These are phyloP conservation scores for Hippoglossus hippoglossus DNA, from an alignment of 2,797 vertebrate genomes.

Conservation along the genomic window DNA sequence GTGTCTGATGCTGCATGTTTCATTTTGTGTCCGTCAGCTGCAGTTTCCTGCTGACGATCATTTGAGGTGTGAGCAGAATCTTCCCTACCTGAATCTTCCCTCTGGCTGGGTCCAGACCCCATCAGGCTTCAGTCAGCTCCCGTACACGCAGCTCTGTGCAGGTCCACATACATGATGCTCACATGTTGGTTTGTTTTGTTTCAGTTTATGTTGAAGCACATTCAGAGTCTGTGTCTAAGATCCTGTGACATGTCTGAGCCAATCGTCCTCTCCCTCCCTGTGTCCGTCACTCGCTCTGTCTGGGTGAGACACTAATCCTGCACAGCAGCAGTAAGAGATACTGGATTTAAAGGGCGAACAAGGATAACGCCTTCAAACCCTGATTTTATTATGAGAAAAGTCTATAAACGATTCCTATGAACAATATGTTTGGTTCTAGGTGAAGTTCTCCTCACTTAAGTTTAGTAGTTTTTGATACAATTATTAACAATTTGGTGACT, in stretches of 20 bases:
- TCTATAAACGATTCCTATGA: too few relatives aligned
- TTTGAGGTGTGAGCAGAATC: not conserved
- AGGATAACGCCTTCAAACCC: not conserved
- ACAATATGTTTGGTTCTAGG: too few relatives aligned
- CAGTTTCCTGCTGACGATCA: too few relatives aligned
- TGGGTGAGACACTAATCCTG: slow-evolving; percentile 56
- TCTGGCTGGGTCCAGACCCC: slow-evolving; percentile 80
- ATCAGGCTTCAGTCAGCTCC: slow-evolving; percentile 65
- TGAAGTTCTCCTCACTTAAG: too few relatives aligned
- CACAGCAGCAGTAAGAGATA: slow-evolving; percentile 2
- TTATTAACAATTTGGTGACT: not conserved
- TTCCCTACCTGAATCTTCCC: slow-evolving; percentile 70
- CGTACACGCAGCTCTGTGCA: slow-evolving; percentile 9
- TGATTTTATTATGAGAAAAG: not conserved
- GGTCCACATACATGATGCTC: slow-evolving; percentile 15
- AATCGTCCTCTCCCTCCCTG: not conserved
- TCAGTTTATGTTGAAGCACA: not conserved
- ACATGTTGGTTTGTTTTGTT: not conserved
- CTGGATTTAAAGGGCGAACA: slow-evolving; percentile 38
- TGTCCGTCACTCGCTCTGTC: slow-evolving; percentile 16
- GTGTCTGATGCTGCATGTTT: too few relatives aligned
- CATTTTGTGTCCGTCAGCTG: too few relatives aligned
- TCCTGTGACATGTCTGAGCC: too few relatives aligned
- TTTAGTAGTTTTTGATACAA: too few relatives aligned
- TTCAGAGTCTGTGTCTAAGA: not conserved